Percentiles rank a stretch among this genome's conserved stretches.
phyloP scores from a whole-genome alignment of 2,797 vertebrate species.

The Champsocephalus gunnari region DNA sequence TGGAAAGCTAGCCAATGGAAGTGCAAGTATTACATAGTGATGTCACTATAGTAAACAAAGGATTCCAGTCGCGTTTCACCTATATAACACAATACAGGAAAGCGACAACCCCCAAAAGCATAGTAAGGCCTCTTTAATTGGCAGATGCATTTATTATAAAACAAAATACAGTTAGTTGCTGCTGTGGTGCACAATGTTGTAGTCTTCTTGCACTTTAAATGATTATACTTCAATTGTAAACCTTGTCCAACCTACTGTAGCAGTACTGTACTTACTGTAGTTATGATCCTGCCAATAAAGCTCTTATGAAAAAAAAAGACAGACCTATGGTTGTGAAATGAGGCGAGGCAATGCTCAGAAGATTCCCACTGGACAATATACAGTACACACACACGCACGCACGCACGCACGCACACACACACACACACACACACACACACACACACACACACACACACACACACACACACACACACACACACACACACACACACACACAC shows the following conservation, averaged over 20 bases:
- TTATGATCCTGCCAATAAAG: conserved; percentile 33
- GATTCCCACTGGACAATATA: conserved; percentile 62
- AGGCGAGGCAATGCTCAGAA: conserved; percentile 55
- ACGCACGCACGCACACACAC: no score
- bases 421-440: no score
- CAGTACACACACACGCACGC: conserved; percentile 28
- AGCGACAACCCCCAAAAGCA: no score
- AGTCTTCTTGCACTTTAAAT: background rate
- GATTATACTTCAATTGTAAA: background rate
- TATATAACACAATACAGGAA: no score
- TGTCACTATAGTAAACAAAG: no score
- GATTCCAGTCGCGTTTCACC: no score
- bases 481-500: conserved; percentile 2
- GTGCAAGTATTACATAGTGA: no score
- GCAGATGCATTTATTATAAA: no score
- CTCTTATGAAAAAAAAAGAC: conserved; percentile 18
- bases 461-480: no score
- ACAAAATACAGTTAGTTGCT: no score
- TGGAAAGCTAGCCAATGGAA: no score
- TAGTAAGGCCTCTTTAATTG: no score
- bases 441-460: conserved; percentile 11
- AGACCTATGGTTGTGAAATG: conserved; percentile 60
- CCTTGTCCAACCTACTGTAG: background rate
- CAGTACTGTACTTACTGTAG: background rate
- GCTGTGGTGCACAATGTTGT: background rate